Evolutionary conservation across 2,113 vertebrate species (phyloP).

Genomic region (Psittacara wagleri): DNA sequence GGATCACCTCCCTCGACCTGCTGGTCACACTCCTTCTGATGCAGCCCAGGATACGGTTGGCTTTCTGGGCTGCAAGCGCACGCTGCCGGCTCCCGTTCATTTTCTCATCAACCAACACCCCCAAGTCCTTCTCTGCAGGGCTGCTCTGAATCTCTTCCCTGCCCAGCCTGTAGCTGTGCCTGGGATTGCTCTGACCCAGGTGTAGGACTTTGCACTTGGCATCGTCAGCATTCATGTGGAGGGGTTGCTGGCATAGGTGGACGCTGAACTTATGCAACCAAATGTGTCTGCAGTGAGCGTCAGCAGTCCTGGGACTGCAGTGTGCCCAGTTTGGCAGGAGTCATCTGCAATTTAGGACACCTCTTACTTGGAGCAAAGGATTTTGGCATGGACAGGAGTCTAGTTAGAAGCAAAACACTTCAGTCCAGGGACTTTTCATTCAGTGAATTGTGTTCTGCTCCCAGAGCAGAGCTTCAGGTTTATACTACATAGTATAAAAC

Average conservation of each 20-base stretch:
- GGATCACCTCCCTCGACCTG: no score
- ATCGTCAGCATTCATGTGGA: neutral
- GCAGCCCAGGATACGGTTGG: no score
- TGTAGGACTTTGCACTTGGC: no score
- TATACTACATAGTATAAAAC: neutral
- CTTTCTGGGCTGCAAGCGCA: no score
- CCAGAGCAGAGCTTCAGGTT: neutral
- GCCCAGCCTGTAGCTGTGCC: no score
- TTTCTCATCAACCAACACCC: no score
- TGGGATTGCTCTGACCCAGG: no score
- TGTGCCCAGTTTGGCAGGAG: neutral
- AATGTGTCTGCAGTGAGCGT: neutral
- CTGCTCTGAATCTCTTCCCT: no score
- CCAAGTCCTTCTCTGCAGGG: no score
- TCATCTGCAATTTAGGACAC: neutral
- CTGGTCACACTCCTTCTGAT: no score
- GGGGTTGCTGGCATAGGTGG: rapidly evolving
- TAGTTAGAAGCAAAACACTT: neutral
- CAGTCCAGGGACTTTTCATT: neutral
- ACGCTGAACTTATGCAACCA: rapidly evolving
- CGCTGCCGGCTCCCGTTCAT: no score
- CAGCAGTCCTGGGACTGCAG: rapidly evolving
- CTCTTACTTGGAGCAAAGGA: neutral
- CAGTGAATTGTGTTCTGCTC: neutral
- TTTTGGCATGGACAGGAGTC: neutral